Base-by-base conservation (phyloP, 30 jellyfish, hydroid and myxozoan species). In the Hydractinia echinata region DNA sequence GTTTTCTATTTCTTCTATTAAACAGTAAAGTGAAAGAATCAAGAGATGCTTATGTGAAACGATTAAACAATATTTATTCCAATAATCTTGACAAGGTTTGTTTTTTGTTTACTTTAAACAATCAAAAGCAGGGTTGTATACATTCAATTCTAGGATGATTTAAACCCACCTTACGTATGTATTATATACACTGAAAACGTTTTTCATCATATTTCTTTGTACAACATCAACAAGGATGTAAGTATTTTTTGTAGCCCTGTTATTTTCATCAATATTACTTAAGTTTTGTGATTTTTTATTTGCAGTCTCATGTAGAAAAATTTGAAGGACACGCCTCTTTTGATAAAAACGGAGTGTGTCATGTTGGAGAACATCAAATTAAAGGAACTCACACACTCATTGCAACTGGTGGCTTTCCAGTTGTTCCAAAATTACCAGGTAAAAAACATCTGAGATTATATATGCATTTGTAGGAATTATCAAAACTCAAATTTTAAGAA, bases 361-460 rank as follows among this genome's bases (percentile, higher is more conserved):
- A n/a, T 55, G 97, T 89, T 30, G 89, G 89, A 30, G 89, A 81
- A 8, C 61, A 52, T 16, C 86, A 21, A 55, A 39, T 89, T 13
- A 21, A 79, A 5, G 97, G 91, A 10, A 84, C 84, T n/a, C 94
- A 85, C 61, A 86, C 79, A 55, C 66, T 89, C 44, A 89, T 89
- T 60, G 95, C 97, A 10, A 89, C 97, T 10, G 97, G 97, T 19
- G 97, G 97, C 15, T 58, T 79, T 54, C 97, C 97, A 21, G 54
- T 84, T 15, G 51, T 89, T 8, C 97, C 97, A 60, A 82, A 89
- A 53, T 66, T 89, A 19, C 86, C 91, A 51, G 96, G 96, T 89
- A 51, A 48, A 67, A 16, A 71, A 64, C 0, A 0, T 3, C 39
- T n/a, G 16, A n/a, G 74, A 64, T n/a, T n/a, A n/a, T n/a, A n/a